These are phyloP conservation scores for Trogon melanurus DNA, from an alignment of 2,113 vertebrate species.

Conservation along the genomic window DNA sequence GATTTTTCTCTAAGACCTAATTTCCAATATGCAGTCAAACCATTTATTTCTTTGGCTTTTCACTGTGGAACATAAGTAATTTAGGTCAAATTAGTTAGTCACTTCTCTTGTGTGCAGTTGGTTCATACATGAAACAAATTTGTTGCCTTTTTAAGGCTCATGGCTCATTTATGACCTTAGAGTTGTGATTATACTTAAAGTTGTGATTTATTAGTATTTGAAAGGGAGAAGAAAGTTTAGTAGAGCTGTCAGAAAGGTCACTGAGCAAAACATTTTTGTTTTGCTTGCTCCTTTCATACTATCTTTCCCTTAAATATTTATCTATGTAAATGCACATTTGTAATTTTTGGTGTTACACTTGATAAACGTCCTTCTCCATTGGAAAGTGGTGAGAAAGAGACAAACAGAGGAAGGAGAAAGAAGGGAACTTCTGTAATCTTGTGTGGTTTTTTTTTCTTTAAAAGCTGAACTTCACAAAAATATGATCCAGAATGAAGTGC, in stretches of 20 bases:
- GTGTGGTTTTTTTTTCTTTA: background rate
- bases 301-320: background rate
- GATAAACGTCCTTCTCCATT: background rate
- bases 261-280: background rate
- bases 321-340: background rate
- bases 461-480: background rate
- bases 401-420: background rate
- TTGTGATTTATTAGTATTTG: background rate
- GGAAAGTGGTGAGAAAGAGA: background rate
- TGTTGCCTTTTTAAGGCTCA: background rate
- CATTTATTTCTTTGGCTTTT: background rate
- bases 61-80: background rate
- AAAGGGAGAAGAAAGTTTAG: background rate
- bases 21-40: background rate
- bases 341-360: background rate
- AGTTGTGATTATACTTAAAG: background rate
- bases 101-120: background rate
- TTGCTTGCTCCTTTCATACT: background rate
- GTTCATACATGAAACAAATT: background rate
- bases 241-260: background rate
- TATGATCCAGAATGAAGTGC: background rate
- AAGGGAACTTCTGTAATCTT: background rate
- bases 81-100: background rate
- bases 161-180: background rate
- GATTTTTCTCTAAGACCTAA: background rate